A percentile compares a stretch with the other conserved stretches of the same genome.
Evolutionary conservation across 2,888 invertebrate species (phyloP).

Genomic region (Romanomermis culicivorax): DNA sequence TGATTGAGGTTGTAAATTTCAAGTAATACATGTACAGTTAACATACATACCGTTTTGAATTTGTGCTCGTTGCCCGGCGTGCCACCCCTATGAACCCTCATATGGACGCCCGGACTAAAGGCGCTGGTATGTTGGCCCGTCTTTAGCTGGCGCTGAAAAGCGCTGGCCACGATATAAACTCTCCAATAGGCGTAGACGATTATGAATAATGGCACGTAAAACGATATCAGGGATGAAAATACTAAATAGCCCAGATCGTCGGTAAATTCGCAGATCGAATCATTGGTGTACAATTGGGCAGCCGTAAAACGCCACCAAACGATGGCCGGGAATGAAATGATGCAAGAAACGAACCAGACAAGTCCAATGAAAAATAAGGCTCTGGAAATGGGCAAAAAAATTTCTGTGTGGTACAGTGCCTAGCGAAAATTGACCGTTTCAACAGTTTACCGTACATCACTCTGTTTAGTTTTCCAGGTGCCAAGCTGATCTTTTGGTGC

Average conservation of each 20-base stretch:
- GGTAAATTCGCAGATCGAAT: conserved; percentile 59
- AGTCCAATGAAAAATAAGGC: conserved; percentile 69
- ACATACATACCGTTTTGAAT: too few species aligned
- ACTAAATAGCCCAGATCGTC: conserved; percentile 85
- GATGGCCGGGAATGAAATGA: conserved; percentile 94
- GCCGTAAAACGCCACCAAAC: conserved; percentile 39
- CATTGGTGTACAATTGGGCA: conserved; percentile 20
- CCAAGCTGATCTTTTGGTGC: too few species aligned
- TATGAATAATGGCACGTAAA: conserved; percentile 81
- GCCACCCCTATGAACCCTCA: conserved; percentile 65
- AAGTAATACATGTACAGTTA: too few species aligned
- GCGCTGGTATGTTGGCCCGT: conserved; percentile 46
- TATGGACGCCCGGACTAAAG: conserved; percentile 51
- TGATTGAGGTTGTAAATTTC: too few species aligned
- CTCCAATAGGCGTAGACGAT: conserved; percentile 96
- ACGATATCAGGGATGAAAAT: conserved; percentile 90
- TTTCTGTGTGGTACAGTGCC: too few species aligned
- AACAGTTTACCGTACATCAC: too few species aligned
- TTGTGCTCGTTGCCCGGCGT: too few species aligned
- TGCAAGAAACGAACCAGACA: conserved; percentile 87
- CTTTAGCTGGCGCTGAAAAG: conserved; percentile 69
- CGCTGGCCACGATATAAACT: conserved; percentile 77
- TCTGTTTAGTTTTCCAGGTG: too few species aligned
- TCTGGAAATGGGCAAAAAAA: conserved; percentile 35
- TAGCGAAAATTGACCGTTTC: too few species aligned